These are phyloP conservation scores for Melipona quadrifasciata DNA, from an alignment of 1,140 invertebrate genomes.

Conservation along the genomic window DNA sequence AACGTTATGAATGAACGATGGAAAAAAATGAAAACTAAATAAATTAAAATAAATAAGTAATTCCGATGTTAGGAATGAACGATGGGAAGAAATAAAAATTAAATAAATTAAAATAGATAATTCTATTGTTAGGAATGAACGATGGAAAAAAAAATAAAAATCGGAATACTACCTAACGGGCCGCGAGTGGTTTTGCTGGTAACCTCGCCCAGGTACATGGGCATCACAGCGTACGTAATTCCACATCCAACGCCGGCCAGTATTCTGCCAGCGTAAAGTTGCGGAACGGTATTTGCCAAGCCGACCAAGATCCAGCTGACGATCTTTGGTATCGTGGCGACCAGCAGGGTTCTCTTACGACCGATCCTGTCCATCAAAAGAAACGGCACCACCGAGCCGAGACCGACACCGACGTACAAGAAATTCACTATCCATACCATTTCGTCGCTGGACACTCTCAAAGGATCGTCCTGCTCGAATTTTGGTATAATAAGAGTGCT, in stretches of 20 bases:
- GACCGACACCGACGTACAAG: constrained; percentile 76
- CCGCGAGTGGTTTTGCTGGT: constrained; percentile 83
- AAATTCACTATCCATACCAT: constrained; percentile 76
- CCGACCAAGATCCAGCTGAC: constrained; percentile 83
- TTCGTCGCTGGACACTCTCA: constrained; percentile 67
- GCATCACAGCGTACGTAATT: constrained; percentile 81
- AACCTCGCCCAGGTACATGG: constrained; percentile 85
- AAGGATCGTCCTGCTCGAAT: constrained; percentile 72
- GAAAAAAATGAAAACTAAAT: neutral
- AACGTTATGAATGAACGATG: neutral
- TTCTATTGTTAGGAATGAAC: too few species aligned
- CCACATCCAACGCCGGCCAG: constrained; percentile 80
- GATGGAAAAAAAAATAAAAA: neutral
- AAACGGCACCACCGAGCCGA: constrained; percentile 80
- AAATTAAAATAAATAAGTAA: neutral
- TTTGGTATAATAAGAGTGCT: constrained; percentile 77
- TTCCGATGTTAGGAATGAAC: too few species aligned
- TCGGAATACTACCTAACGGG: constrained; percentile 74
- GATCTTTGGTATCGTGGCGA: constrained; percentile 82
- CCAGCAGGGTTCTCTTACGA: constrained; percentile 82
- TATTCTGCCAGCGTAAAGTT: constrained; percentile 80
- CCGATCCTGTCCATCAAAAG: constrained; percentile 83
- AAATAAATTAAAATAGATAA: too few species aligned
- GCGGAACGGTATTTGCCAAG: constrained; percentile 68
- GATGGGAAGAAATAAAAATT: too few species aligned